Conservation (phyloP, 2,797 vertebrate species). For the Sebastes reedi region DNA sequence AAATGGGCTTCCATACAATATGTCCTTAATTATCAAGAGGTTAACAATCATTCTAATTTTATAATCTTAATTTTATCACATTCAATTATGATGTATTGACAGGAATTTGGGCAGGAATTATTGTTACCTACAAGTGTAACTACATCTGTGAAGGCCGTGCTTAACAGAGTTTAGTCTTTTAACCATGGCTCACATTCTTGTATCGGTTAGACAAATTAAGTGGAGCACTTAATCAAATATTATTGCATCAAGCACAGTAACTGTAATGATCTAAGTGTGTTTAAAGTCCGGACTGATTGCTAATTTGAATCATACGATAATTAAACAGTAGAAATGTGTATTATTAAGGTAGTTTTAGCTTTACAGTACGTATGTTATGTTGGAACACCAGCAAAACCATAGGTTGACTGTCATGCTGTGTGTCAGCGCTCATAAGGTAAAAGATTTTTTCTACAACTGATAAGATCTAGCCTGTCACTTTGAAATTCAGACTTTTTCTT, state of each 20-base stretch:
- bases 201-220: not conserved
- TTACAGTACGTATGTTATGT: not conserved
- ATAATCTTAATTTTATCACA: not conserved
- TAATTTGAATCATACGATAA: not conserved
- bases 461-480: slow-evolving; percentile 8
- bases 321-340: not conserved
- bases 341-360: not conserved
- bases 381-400: not conserved
- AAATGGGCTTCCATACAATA: not conserved
- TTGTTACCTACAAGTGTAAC: not conserved
- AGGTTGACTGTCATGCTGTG: not conserved
- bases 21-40: not conserved
- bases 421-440: not conserved
- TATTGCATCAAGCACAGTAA: not conserved
- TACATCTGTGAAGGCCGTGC: not conserved
- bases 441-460: not conserved
- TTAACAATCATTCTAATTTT: not conserved
- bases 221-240: slow-evolving; percentile 1
- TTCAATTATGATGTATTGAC: not conserved
- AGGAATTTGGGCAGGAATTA: not conserved
- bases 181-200: not conserved
- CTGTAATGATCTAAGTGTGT: slow-evolving; percentile 1
- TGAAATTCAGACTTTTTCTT: slow-evolving; percentile 22
- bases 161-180: not conserved
- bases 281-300: slow-evolving; percentile 8